Conservation (phyloP, 2,797 vertebrate species). For the Phalanger gymnotis region DNA sequence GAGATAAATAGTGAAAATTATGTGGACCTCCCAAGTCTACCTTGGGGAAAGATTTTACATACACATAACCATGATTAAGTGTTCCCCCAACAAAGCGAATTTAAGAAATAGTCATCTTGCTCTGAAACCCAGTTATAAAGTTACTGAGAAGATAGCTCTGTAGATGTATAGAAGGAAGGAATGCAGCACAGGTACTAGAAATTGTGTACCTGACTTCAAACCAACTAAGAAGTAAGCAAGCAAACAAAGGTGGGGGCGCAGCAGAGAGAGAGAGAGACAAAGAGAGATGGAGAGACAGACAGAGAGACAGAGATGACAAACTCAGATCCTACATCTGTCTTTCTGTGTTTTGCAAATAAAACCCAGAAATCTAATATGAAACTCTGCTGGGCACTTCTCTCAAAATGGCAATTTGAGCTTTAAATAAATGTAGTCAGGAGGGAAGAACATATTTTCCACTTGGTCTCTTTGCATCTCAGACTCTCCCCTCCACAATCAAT, state of each 20-base stretch:
- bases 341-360: constrained; percentile 59
- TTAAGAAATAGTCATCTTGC: neutral
- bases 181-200: neutral
- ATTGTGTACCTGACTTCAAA: neutral
- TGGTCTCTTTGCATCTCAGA: neutral
- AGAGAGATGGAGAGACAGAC: too few relatives aligned
- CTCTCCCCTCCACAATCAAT: neutral
- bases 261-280: too few relatives aligned
- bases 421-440: neutral
- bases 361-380: constrained; percentile 29
- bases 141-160: neutral
- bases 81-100: neutral
- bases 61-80: neutral
- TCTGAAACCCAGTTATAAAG: neutral
- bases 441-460: neutral
- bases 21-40: neutral
- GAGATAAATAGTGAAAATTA: neutral
- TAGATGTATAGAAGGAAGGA: neutral
- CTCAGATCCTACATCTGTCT: neutral
- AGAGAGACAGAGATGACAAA: neutral
- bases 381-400: neutral
- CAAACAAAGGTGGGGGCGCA: too few relatives aligned
- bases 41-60: neutral
- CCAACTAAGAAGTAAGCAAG: neutral
- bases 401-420: neutral